Conservation (phyloP, 2,797 vertebrate species). For the Echeneis naucrates region DNA sequence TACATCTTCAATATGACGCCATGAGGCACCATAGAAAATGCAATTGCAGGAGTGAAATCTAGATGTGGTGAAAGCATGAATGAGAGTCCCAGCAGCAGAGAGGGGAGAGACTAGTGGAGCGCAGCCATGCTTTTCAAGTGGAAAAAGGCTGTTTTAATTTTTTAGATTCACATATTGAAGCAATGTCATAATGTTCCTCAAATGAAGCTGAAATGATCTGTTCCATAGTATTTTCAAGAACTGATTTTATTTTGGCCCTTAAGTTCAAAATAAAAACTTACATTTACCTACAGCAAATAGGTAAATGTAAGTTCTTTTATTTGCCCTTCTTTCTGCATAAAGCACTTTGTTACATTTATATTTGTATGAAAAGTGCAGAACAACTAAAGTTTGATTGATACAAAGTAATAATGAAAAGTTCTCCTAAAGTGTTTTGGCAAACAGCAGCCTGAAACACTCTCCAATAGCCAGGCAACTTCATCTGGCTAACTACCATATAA, state of each 20-base stretch:
- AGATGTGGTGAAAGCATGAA: not conserved
- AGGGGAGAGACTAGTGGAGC: not conserved
- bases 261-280: too few species aligned
- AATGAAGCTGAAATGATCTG: not conserved
- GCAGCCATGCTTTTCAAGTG: not conserved
- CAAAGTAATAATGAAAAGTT: not conserved
- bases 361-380: too few species aligned
- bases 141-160: not conserved
- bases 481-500: slow-evolving; percentile 42
- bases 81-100: not conserved
- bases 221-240: not conserved
- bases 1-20: not conserved
- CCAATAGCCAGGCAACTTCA: slow-evolving; percentile 1
- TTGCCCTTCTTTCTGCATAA: too few species aligned
- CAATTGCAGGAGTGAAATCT: not conserved
- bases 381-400: too few species aligned
- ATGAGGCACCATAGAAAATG: not conserved
- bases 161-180: not conserved
- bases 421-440: not conserved
- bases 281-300: too few species aligned
- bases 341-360: too few species aligned
- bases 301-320: too few species aligned
- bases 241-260: too few species aligned
- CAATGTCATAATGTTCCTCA: not conserved
- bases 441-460: not conserved